Base-by-base conservation (phyloP, 2,888 invertebrate genomes). In the Drosophila longiperda region DNA sequence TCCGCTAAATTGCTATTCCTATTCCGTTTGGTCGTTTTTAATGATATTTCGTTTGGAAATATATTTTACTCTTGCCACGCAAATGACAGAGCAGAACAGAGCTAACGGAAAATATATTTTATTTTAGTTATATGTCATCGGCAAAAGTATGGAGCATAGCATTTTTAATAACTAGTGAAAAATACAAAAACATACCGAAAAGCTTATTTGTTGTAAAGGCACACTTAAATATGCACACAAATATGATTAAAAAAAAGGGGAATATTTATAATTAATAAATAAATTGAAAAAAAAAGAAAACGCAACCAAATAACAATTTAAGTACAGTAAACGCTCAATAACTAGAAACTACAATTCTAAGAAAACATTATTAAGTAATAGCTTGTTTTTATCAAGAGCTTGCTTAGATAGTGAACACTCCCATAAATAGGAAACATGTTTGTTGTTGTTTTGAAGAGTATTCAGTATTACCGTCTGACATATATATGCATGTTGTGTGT, bases 401-500 rank as follows among this genome's bases (percentile, higher is more conserved):
- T 36, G 53, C 8, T 8, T 15, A 3, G 33, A 34, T 20, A 53
- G 53, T 34, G 3, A n/a, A n/a, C 50, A n/a, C 50, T 50, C 6
- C n/a, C 29, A 34, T 32, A 29, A 49, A 36, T 29, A 7, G n/a
- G 29, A 36, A 36, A 20, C 12, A 32, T 8, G 12, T 23, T 17
- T 15, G n/a, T 61, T 40, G 26, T 67, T 57, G 17, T 55, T 48
- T 29, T 54, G 7, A n/a, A 9, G 11, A 40, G 53, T 70, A 38
- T 9, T 29, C 5, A 66, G 20, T 36, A 15, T 49, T 62, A n/a
- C 26, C 11, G 49, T 26, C 20, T 15, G n/a, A 8, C 36, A 29
- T 50, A n/a, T 8, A 34, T 23, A 23, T 34, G 5, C 20, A 34
- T 20, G 11, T 2, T 38, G 12, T 62, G 48, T 52, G 53, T 26